phyloP scores from a whole-genome alignment of 2,888 invertebrate genomes.

The Eumacrocentrus americanus region DNA sequence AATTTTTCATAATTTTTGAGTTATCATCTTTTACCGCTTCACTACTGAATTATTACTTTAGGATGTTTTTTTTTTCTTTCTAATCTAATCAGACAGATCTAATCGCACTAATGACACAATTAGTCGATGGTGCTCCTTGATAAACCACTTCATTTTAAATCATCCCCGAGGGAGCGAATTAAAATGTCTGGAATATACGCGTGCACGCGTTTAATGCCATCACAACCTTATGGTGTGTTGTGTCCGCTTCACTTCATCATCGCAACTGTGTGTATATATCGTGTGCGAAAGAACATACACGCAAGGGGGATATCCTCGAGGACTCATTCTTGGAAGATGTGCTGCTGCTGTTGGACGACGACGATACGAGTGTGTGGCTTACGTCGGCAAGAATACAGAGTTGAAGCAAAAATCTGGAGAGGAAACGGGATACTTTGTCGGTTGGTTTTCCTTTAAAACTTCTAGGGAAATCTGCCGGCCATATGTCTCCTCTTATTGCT shows the following conservation, averaged over 20 bases:
- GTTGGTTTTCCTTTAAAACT: too few relatives aligned
- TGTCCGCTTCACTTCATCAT: constrained; percentile 2
- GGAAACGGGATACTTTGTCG: too few relatives aligned
- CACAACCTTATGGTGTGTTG: neutral
- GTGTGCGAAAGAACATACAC: neutral
- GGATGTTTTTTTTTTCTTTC: neutral
- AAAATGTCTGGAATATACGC: constrained; percentile 46
- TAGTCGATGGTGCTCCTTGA: constrained; percentile 48
- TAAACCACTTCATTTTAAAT: constrained; percentile 35
- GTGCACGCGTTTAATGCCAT: constrained; percentile 9
- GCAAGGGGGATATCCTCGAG: constrained; percentile 14
- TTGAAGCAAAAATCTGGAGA: too few relatives aligned
- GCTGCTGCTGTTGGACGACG: too few relatives aligned
- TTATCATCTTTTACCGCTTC: too few relatives aligned
- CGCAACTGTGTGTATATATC: constrained; percentile 1
- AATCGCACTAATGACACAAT: constrained; percentile 51
- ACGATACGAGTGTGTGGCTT: too few relatives aligned
- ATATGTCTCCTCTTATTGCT: too few relatives aligned
- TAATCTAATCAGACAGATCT: constrained; percentile 33
- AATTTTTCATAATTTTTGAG: too few relatives aligned
- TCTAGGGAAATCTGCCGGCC: too few relatives aligned
- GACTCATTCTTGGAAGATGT: too few relatives aligned
- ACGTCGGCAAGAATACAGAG: too few relatives aligned
- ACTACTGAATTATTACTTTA: too few relatives aligned
- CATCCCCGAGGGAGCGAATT: constrained; percentile 35